Conservation (phyloP, 92 coral and sea anemone genomes). For the Heliopora coerulea region DNA sequence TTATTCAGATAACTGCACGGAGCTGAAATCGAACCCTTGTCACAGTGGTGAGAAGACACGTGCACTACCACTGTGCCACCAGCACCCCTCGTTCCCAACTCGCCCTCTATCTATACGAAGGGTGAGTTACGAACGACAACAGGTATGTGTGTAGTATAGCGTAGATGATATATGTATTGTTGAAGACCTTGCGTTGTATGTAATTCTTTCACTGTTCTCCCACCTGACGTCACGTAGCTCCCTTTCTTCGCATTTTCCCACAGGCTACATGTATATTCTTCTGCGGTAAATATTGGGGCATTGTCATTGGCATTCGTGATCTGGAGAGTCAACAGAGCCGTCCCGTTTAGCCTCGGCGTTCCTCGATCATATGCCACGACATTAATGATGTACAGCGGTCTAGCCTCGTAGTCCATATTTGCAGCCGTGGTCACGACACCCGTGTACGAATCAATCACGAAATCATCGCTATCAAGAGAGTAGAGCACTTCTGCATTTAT, state of each 20-base stretch:
- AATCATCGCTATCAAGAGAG: constrained; percentile 57
- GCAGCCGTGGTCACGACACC: constrained; percentile 73
- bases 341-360: constrained; percentile 68
- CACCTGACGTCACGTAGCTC: constrained; percentile 84
- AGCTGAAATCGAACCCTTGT: too few relatives aligned
- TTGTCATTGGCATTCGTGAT: constrained; percentile 87
- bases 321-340: constrained; percentile 70
- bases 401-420: constrained; percentile 71
- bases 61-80: too few relatives aligned
- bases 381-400: constrained; percentile 57
- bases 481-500: constrained; percentile 77
- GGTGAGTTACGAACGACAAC: too few relatives aligned
- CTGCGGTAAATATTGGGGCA: constrained; percentile 73
- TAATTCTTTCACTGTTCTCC: too few relatives aligned
- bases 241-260: constrained; percentile 84
- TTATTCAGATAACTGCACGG: too few relatives aligned
- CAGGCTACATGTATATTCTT: constrained; percentile 62
- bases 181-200: too few relatives aligned
- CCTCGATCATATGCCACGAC: constrained; percentile 90
- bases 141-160: too few relatives aligned
- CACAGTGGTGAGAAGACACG: too few relatives aligned
- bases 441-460: constrained; percentile 76
- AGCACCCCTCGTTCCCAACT: too few relatives aligned
- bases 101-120: too few relatives aligned
- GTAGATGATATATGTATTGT: too few relatives aligned